Evolutionary conservation across 37 sponge, comb jelly and placozoan species (phyloP).

Genomic region (Diacarnus erythraeanus): DNA sequence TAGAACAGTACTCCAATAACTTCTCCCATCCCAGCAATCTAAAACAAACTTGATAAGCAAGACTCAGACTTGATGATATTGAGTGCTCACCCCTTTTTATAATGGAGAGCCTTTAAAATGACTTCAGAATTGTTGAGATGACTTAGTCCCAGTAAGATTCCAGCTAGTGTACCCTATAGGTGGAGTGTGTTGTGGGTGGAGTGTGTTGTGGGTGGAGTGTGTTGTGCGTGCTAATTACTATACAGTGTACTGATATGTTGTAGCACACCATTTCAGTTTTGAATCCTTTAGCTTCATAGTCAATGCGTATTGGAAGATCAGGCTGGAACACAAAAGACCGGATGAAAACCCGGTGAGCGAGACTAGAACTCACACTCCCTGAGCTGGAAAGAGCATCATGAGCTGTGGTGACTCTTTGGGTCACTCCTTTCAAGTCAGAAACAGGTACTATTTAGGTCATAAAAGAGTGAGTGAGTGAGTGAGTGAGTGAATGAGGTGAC

Average conservation of each 20-base stretch:
- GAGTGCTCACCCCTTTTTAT: conserved; percentile 72
- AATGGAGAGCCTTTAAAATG: conserved; percentile 70
- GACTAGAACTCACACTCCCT: no score
- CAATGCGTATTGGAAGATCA: conserved; percentile 86
- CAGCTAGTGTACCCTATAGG: conserved; percentile 75
- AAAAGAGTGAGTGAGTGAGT: background rate
- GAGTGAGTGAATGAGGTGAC: background rate
- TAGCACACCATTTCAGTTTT: conserved; percentile 70
- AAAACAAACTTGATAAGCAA: background rate
- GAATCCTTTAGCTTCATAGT: conserved; percentile 88
- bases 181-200: no score
- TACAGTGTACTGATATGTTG: no score
- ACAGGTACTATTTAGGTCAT: no score
- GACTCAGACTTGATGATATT: background rate
- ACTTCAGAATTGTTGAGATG: conserved; percentile 90
- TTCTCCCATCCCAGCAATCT: conserved; percentile 85
- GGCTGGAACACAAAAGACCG: conserved; percentile 87
- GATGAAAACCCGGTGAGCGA: conserved; percentile 43
- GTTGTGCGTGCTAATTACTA: no score
- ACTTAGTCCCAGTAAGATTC: conserved; percentile 80
- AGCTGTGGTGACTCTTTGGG: background rate
- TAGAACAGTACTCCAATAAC: conserved; percentile 57
- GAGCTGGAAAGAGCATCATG: no score
- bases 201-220: no score
- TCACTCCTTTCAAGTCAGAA: background rate